Percentiles rank a stretch among this genome's conserved stretches.
phyloP scores from a whole-genome alignment of 2,113 vertebrate genomes.

The Ursus arctos region DNA sequence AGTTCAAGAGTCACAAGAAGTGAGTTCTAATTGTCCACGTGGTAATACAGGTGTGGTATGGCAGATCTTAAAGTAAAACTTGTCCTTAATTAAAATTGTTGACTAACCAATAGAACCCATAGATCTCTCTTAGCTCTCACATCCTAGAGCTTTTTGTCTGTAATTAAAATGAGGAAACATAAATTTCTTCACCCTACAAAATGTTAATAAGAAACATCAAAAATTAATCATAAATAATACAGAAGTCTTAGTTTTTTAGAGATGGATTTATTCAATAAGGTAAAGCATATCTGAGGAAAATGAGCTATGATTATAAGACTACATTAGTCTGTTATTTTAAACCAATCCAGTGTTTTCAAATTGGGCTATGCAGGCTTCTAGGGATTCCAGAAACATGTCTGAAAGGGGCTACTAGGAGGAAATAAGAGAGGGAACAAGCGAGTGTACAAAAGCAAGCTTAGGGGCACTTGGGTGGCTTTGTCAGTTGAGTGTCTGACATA shows the following conservation, averaged over 20 bases:
- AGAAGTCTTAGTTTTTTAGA: not conserved
- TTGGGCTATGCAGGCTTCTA: not conserved
- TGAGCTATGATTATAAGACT: not conserved
- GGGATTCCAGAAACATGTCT: not conserved
- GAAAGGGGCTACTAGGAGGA: not conserved
- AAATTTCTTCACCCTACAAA: slow-evolving; percentile 33
- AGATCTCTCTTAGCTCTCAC: not conserved
- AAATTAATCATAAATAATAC: not conserved
- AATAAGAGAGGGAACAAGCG: not conserved
- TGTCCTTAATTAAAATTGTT: too few relatives aligned
- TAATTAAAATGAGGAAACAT: slow-evolving; percentile 24
- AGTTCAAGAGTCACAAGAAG: slow-evolving; percentile 39
- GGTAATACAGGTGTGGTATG: not conserved
- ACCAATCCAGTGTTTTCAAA: not conserved
- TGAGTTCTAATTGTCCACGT: not conserved
- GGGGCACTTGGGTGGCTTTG: not conserved
- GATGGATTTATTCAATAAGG: not conserved
- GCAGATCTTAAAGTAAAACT: not conserved
- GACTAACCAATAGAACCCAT: not conserved
- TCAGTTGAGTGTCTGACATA: not conserved
- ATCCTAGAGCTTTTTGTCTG: not conserved
- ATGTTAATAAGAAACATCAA: slow-evolving; percentile 39
- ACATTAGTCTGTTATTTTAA: not conserved
- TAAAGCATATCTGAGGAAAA: slow-evolving; percentile 18
- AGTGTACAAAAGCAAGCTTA: not conserved